A percentile compares a stretch with the other conserved stretches of the same genome.
These are phyloP conservation scores for Chloropsis cyanopogon DNA, from an alignment of 2,113 vertebrate species.

Conservation along the genomic window DNA sequence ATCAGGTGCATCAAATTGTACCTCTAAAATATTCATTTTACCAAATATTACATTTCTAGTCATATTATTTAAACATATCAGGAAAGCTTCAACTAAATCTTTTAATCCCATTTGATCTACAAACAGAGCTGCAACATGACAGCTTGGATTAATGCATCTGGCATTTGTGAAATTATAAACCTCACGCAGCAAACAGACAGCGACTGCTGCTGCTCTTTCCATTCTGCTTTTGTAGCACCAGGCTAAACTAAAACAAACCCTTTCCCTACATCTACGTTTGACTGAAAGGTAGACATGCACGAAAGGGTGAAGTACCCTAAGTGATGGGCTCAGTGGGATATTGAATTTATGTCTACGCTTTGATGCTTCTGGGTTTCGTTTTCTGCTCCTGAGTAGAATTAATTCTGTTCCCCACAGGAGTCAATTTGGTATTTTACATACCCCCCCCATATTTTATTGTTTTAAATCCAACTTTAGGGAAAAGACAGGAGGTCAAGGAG, in stretches of 20 bases:
- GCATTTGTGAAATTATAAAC: conserved; percentile 62
- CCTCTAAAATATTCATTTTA: conserved; percentile 40
- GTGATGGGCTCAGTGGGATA: conserved; percentile 58
- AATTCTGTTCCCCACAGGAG: conserved; percentile 46
- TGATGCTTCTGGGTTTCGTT: conserved; percentile 57
- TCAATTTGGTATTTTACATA: neutral
- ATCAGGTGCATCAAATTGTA: neutral
- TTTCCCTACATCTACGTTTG: conserved; percentile 14
- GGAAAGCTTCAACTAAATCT: conserved; percentile 50
- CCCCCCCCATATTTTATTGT: neutral
- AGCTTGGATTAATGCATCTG: conserved; percentile 62
- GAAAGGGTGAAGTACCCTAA: conserved; percentile 36
- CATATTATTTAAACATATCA: conserved; percentile 62
- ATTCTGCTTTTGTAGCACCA: neutral
- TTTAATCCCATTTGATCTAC: conserved; percentile 65
- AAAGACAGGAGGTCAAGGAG: conserved; percentile 22
- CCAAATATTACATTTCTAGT: conserved; percentile 18
- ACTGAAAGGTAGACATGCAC: conserved; percentile 49
- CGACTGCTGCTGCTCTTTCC: conserved; percentile 23
- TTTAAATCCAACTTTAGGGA: conserved; percentile 27
- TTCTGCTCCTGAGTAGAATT: conserved; percentile 55
- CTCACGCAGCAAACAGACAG: conserved; percentile 43
- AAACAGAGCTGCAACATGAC: conserved; percentile 58
- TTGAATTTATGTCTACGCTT: conserved; percentile 55
- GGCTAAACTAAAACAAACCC: conserved; percentile 40